These are phyloP conservation scores for Vidua chalybeata DNA, from an alignment of 2,113 vertebrate genomes.

Conservation along the genomic window DNA sequence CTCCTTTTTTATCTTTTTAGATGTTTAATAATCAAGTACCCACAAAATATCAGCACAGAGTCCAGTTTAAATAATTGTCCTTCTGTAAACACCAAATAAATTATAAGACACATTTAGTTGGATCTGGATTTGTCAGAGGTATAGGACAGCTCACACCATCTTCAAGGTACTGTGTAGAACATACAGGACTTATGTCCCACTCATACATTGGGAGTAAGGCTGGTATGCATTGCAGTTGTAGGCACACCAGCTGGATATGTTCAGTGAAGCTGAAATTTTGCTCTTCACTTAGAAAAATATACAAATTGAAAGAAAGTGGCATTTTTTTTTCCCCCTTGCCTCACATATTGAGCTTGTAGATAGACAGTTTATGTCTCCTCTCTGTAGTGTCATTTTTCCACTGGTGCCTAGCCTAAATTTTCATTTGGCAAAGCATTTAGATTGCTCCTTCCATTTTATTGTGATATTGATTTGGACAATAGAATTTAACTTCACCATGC, in stretches of 20 bases:
- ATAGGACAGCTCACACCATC: neutral
- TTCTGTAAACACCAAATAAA: neutral
- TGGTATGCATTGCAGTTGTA: fast-evolving
- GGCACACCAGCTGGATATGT: neutral
- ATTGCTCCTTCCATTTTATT: neutral
- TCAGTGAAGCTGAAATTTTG: neutral
- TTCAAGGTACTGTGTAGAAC: neutral
- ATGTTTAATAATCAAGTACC: neutral
- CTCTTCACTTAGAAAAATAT: neutral
- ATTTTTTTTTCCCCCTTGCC: neutral
- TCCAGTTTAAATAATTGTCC: neutral
- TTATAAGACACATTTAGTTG: neutral
- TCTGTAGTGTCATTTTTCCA: neutral
- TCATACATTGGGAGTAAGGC: neutral
- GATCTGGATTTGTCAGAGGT: neutral
- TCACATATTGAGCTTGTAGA: neutral
- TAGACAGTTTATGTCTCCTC: neutral
- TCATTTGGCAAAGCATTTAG: neutral
- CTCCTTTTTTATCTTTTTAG: neutral
- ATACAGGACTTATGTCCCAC: fast-evolving
- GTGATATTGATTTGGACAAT: neutral
- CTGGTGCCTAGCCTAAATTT: neutral
- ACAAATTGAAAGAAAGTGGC: neutral
- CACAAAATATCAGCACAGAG: neutral
- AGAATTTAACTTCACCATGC: neutral